phyloP scores from a whole-genome alignment of 2,797 vertebrate genomes.

The Danionella dracula region DNA sequence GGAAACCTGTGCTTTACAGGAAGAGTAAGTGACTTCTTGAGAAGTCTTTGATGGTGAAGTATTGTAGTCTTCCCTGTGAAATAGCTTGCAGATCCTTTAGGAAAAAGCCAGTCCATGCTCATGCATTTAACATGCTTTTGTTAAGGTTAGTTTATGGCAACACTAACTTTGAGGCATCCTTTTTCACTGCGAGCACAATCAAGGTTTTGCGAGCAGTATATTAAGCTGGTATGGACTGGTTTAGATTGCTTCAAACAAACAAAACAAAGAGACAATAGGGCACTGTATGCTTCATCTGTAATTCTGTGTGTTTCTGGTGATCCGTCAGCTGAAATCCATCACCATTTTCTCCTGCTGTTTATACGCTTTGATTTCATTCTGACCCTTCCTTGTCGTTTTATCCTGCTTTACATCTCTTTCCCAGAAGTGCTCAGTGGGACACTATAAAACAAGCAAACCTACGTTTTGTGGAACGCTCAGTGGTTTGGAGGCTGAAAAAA shows the following conservation, averaged over 20 bases:
- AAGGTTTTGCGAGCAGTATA: no score
- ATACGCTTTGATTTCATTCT: no score
- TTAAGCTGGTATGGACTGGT: conserved; percentile 12
- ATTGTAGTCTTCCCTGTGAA: conserved; percentile 17
- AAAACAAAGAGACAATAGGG: no score
- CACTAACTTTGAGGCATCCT: not conserved
- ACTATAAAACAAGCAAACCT: not conserved
- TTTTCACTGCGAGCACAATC: not conserved
- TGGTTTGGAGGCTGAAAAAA: no score
- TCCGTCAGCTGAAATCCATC: not conserved
- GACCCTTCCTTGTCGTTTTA: no score
- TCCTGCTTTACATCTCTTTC: no score
- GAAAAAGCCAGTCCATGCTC: conserved; percentile 11
- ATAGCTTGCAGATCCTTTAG: conserved; percentile 8
- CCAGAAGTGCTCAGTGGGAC: not conserved
- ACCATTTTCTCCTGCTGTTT: no score
- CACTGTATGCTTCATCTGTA: not conserved
- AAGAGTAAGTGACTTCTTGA: conserved; percentile 76
- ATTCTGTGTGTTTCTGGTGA: not conserved
- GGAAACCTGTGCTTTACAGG: conserved; percentile 74
- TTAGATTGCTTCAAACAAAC: conserved; percentile 12
- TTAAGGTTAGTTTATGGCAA: not conserved
- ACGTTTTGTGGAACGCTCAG: no score
- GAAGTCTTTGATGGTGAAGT: conserved; percentile 29
- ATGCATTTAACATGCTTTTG: not conserved